A percentile compares a stretch with the other conserved stretches of the same genome.
Conservation (phyloP, 30 jellyfish, hydroid and myxozoan genomes). For the Aurelia sp. region DNA sequence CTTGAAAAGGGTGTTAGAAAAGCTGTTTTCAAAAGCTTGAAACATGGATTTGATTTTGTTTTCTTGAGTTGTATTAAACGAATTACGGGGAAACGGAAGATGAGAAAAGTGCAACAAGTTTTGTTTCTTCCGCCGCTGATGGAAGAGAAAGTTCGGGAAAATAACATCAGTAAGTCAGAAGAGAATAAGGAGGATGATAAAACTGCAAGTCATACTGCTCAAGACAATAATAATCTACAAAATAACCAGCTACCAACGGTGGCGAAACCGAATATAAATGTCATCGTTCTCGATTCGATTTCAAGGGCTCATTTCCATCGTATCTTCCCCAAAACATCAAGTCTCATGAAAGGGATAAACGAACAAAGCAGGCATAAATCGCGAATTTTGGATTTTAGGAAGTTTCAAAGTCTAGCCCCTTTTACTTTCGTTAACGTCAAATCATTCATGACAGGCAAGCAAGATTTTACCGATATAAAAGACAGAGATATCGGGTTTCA, state of each 20-base stretch:
- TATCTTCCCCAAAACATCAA: slow-evolving; percentile 65
- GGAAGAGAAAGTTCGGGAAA: not conserved
- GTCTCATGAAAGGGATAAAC: slow-evolving; percentile 36
- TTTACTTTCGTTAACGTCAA: slow-evolving; percentile 85
- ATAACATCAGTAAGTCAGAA: not conserved
- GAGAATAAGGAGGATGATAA: not conserved
- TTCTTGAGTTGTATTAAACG: slow-evolving; percentile 44
- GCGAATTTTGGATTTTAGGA: slow-evolving; percentile 56
- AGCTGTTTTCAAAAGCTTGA: slow-evolving; percentile 24
- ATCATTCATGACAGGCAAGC: slow-evolving; percentile 85
- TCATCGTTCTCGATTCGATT: slow-evolving; percentile 81
- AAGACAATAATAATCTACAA: too few relatives aligned
- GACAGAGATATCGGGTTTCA: slow-evolving; percentile 67
- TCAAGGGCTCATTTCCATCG: slow-evolving; percentile 89
- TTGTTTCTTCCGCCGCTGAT: slow-evolving; percentile 46
- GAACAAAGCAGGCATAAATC: not conserved
- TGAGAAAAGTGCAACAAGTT: slow-evolving; percentile 20
- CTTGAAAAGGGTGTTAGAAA: slow-evolving; percentile 48
- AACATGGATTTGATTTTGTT: slow-evolving; percentile 39
- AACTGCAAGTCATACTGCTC: not conserved
- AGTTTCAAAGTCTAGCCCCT: slow-evolving; percentile 89
- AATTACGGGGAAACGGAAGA: not conserved
- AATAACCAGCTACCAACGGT: not conserved
- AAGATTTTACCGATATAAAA: slow-evolving; percentile 28
- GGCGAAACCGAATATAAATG: slow-evolving; percentile 63